Conservation (phyloP, 2,888 invertebrate species). For the Andrena flavipes region DNA sequence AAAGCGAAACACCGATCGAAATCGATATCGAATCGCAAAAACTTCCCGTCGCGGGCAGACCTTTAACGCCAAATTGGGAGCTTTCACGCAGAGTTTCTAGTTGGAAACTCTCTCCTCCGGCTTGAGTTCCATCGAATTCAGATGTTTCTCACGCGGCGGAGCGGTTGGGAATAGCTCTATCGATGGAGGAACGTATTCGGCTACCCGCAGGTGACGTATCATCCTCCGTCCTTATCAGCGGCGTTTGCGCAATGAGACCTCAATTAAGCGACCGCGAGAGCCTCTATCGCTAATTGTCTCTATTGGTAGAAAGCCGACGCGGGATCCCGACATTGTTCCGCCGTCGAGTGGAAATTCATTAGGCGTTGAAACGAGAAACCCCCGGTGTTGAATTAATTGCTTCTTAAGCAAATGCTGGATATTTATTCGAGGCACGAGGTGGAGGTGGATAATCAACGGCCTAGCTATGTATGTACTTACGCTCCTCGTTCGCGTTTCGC, state of each 20-base stretch:
- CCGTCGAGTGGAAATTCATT: background rate
- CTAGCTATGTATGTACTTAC: no score
- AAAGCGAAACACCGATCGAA: slow-evolving; percentile 15
- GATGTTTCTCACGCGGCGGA: background rate
- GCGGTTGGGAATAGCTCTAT: background rate
- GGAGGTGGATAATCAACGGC: slow-evolving; percentile 7
- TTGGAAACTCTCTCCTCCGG: slow-evolving; percentile 5
- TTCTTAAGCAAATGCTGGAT: background rate
- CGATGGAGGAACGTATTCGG: slow-evolving; percentile 5
- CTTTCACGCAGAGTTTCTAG: background rate
- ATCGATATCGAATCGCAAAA: slow-evolving; percentile 24
- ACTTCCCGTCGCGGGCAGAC: slow-evolving; percentile 1
- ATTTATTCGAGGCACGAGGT: background rate
- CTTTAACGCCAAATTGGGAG: slow-evolving; percentile 15
- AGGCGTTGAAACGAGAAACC: background rate
- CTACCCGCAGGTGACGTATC: slow-evolving; percentile 35
- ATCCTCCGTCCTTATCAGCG: slow-evolving; percentile 20
- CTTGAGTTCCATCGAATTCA: no score
- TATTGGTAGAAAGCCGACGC: slow-evolving; percentile 19
- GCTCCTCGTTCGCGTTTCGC: slow-evolving; percentile 30
- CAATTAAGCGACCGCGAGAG: slow-evolving; percentile 28
- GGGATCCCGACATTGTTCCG: background rate
- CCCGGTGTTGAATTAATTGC: slow-evolving; percentile 6
- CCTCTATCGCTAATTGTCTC: slow-evolving; percentile 19
- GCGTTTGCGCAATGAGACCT: slow-evolving; percentile 42